phyloP scores from a whole-genome alignment of 2,797 vertebrate genomes.

The Gymnocypris eckloni region DNA sequence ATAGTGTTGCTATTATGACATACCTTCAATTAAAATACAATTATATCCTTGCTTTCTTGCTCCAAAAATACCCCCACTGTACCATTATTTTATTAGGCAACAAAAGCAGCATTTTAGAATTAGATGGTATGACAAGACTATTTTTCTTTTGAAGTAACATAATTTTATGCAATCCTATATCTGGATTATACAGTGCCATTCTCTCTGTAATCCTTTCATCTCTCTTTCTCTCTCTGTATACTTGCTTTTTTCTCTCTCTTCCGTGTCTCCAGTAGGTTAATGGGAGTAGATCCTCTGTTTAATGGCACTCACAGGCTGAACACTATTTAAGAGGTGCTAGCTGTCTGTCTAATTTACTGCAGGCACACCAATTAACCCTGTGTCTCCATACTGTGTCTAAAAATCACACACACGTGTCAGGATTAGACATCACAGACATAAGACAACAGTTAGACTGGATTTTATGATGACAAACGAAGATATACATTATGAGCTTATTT shows the following conservation, averaged over 20 bases:
- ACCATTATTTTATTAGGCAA: neutral
- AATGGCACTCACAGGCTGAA: conserved; percentile 41
- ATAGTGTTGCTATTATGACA: too few relatives aligned
- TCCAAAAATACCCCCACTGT: neutral
- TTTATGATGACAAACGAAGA: conserved; percentile 6
- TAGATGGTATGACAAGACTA: neutral
- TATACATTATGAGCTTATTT: conserved; percentile 6
- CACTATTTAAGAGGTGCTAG: conserved; percentile 40
- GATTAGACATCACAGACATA: conserved; percentile 32
- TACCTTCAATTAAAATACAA: neutral
- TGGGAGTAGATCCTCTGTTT: conserved; percentile 45
- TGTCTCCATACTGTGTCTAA: conserved; percentile 42
- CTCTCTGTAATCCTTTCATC: conserved; percentile 49
- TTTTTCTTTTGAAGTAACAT: neutral
- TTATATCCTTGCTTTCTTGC: neutral
- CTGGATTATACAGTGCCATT: conserved; percentile 3
- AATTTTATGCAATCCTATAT: conserved; percentile 47
- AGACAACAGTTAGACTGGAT: conserved; percentile 16
- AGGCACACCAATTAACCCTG: conserved; percentile 43
- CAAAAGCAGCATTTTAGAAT: neutral
- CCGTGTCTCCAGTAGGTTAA: conserved; percentile 19
- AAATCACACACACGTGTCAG: conserved; percentile 17
- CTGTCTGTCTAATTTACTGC: conserved; percentile 50
- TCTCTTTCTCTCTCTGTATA: conserved; percentile 28
- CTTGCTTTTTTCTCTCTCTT: neutral